Conservation (phyloP, 2,113 vertebrate genomes). For the Tapirus terrestris region DNA sequence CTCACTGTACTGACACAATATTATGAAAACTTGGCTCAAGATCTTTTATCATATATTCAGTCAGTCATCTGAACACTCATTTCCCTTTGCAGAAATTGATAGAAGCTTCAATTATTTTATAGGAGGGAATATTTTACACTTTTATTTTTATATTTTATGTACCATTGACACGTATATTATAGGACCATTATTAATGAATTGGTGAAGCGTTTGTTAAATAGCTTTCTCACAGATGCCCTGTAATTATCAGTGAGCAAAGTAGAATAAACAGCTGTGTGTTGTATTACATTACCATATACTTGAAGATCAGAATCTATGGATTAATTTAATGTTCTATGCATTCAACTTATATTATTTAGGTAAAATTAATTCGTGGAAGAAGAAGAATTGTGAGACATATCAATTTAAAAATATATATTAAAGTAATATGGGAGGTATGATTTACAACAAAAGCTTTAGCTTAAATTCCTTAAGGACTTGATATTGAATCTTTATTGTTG, state of each 20-base stretch:
- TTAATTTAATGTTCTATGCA: not conserved
- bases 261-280: not conserved
- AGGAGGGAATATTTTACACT: not conserved
- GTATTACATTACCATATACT: not conserved
- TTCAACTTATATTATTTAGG: not conserved
- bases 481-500: not conserved
- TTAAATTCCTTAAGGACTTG: not conserved
- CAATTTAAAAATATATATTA: not conserved
- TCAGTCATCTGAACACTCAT: not conserved
- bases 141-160: not conserved
- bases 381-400: not conserved
- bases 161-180: not conserved
- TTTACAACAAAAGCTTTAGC: not conserved
- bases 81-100: conserved; percentile 24
- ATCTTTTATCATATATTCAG: not conserved
- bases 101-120: not conserved
- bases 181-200: not conserved
- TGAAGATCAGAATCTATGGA: not conserved
- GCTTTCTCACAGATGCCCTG: not conserved
- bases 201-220: not conserved
- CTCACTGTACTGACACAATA: conserved; percentile 54
- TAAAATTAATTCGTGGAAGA: not conserved
- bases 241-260: not conserved
- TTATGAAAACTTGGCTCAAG: conserved; percentile 51
- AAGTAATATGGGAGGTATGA: not conserved